Evolutionary conservation across 2,113 vertebrate species (phyloP), one percentile per base, ranked within the genome.

Genomic region (Steatornis caripensis): DNA sequence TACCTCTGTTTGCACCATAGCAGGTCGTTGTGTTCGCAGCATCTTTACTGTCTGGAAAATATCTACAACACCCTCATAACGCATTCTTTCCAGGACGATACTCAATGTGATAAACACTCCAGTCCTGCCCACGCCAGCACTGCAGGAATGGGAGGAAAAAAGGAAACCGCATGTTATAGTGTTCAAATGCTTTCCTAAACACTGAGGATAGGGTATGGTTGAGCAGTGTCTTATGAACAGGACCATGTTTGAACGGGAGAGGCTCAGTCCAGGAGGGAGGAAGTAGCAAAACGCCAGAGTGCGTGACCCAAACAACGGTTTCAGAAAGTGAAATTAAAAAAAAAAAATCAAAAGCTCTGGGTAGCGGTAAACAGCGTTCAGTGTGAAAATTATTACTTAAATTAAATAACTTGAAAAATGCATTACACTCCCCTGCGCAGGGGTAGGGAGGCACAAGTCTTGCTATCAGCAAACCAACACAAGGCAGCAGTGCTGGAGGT

Each of bases 31-130:
- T 57, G 99, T 99, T 88, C 99, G 98, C 89, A 99, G 98, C 99
- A 99, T 99, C 98, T 99, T 99, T 94, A 99, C 99, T 0, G 99
- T 99, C 98, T 99, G 99, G 98, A 99, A 99, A 96, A 99, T 99
- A 97, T 99, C 99, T 95, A 99, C 99, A 95, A 99, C 99, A 0
- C 99, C 99, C 92, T 99, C 99, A 3, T 99, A 99, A 72, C 99
- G 99, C 99, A 99, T 99, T 46, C 99, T 96, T 95, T 99, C 99
- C 98, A 99, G 98, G 34, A 99, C 99, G 49, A 99, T 99, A 94
- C 99, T 99, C 87, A 99, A 98, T 1, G 99, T 99, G 97, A 99
- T 99, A 93, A 99, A 99, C 79, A 99, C 99, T 1, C 99, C 99
- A 0, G 99, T 99, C 95, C 99, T 97, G 77, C 99, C 99, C 91